phyloP scores from a whole-genome alignment of 2,113 vertebrate genomes.

The Odontesthes bonariensis region DNA sequence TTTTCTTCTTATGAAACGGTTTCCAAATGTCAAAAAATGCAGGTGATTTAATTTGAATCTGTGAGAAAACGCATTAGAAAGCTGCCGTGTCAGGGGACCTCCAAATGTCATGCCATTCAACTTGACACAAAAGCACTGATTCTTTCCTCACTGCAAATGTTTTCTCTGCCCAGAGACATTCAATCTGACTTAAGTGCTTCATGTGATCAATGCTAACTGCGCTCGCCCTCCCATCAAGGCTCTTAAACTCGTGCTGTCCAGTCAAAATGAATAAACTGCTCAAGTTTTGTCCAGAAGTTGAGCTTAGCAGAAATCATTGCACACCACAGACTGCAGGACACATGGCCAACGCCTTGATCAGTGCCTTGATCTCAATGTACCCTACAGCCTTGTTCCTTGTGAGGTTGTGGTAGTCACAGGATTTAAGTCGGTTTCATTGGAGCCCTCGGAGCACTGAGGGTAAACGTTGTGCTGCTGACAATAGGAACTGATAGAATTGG shows the following conservation, averaged over 20 bases:
- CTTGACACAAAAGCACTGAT: slow-evolving; percentile 28
- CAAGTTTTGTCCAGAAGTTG: neutral
- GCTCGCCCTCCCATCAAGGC: slow-evolving; percentile 3
- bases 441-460: no score
- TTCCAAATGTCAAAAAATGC: neutral
- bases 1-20: no score
- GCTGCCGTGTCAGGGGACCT: slow-evolving; percentile 8
- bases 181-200: slow-evolving; percentile 33
- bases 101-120: slow-evolving; percentile 25
- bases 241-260: slow-evolving; percentile 1
- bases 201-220: slow-evolving; percentile 35
- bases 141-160: slow-evolving; percentile 4
- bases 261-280: no score
- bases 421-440: no score
- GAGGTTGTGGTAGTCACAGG: no score
- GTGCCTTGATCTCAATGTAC: no score
- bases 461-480: no score
- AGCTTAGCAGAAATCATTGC: neutral
- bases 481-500: no score
- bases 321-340: neutral
- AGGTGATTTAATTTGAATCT: slow-evolving; percentile 53
- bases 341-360: no score
- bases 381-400: no score
- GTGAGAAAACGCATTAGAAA: slow-evolving; percentile 21
- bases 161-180: slow-evolving; percentile 29